These are phyloP conservation scores for Clarias fuscus DNA, from an alignment of 2,797 vertebrate genomes.

Conservation along the genomic window DNA sequence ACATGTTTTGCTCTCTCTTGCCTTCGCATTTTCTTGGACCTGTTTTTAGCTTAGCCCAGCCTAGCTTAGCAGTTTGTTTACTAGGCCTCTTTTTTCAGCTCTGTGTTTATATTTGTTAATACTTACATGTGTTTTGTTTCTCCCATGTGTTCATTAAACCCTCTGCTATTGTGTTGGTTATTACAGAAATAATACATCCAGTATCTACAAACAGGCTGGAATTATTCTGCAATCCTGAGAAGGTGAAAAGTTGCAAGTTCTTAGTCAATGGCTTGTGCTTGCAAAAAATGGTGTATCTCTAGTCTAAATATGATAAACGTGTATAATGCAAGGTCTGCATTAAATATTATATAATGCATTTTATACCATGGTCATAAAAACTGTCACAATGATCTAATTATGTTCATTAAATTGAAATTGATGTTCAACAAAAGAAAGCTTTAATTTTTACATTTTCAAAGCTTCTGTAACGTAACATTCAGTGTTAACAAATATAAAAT, in stretches of 20 bases:
- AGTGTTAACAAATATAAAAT: background rate
- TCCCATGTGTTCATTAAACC: background rate
- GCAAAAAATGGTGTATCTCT: background rate
- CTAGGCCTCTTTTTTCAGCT: background rate
- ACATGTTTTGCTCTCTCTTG: background rate
- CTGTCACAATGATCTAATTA: too few species aligned
- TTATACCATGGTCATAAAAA: background rate
- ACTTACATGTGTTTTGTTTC: background rate
- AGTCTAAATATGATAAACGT: background rate
- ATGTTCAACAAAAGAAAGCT: too few species aligned
- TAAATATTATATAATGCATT: background rate
- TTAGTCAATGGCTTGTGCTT: background rate
- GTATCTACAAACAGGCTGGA: background rate
- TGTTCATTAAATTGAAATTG: background rate
- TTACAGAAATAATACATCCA: background rate
- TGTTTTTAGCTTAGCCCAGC: background rate
- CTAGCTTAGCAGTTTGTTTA: background rate
- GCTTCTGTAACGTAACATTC: background rate
- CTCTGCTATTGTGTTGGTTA: background rate
- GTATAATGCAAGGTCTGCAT: background rate
- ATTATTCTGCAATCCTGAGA: background rate
- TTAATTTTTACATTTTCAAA: background rate
- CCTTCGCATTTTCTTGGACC: too few species aligned
- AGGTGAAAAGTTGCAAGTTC: background rate
- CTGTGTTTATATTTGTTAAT: background rate